Base-by-base conservation (phyloP, 2,797 vertebrate genomes). In the Botia kubotai region DNA sequence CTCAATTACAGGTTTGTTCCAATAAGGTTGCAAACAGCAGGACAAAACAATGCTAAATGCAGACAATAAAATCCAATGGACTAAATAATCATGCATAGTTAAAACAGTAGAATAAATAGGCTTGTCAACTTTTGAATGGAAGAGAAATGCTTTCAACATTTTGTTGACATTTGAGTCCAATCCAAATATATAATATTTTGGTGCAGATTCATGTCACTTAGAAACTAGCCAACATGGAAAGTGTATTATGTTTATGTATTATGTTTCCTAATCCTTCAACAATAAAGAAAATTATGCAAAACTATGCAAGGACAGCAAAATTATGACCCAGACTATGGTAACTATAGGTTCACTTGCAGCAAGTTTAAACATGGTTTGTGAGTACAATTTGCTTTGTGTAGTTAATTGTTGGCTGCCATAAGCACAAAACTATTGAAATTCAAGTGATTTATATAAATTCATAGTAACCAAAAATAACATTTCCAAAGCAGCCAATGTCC, bases 361-460 rank as follows among this genome's bases (percentile, higher is more conserved):
- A 19, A 72, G 33, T 33, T 12, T 39, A 39, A 39, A 65, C 73
- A 52, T 19, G 43, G 6, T 65, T 65, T 75, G 46, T 52, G 73
- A 75, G 0, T 6, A 1, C 26, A 65, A 2, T 53, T 63, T 63
- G 6, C 19, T 36, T 36, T 66, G 48, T 39, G n/a, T 14, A 33
- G 13, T 52, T 13, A 75, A 36, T 16, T 53, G 16, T 21, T 53
- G 13, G 17, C 46, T 57, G 8, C 17, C 4, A 14, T 14, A 12
- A 65, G 60, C 36, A 46, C 11, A 5, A 69, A 69, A 69, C 39
- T 17, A 65, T 50, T 11, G 17, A 12, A 13, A 62, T 62, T 63
- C 2, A 29, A 26, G 36, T 26, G 23, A 26, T 26, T 26, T 26
- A 1, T 26, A 26, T 26, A 39, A 8, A 39, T 39, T 39, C 36